Base-by-base conservation (phyloP, 1,140 invertebrate genomes). In the Dendroctonus ponderosae region DNA sequence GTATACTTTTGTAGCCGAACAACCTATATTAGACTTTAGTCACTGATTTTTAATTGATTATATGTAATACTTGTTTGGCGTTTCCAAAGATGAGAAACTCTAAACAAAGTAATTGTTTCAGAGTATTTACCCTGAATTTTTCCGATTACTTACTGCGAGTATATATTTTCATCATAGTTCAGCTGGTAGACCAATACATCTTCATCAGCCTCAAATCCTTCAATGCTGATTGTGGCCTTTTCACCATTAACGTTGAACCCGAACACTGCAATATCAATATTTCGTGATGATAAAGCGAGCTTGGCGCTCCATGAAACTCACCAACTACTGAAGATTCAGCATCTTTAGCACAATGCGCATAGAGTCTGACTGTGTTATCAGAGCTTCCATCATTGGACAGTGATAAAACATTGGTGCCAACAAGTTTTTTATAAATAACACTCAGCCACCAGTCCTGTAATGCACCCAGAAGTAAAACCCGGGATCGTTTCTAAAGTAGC, bases 391-490 rank as follows among this genome's bases (percentile, higher is more conserved):
- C 63, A 2, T 75, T 73, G 7, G 73, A 66, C 46, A 86, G 72
- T 56, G 80, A 68, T 7, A 90, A 75, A 5, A 90, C 88, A 77
- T 82, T 84, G 39, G 82, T 80, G 3, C 88, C 89, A 6, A 91
- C 87, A 37, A 91, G 77, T 68, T 80, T 81, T 69, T 91, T 91
- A 71, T 84, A 90, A 4, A 90, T 66, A 0, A 90, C 79, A 71
- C 86, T 86, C 6, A 91, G 68, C 89, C 89, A 92, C 84, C 86
- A 92, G 75, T 91, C 88, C 69, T 87, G 40, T 50, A 66, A 56
- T 42, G 41, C 38, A 15, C 0, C n/a, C 9, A 6, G 46, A 59
- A 46, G 5, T n/a, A 48, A 48, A n/a, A 52, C n/a, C 26, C 5
- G 9, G 5, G 6, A 5, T 14, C 3, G 9, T 51, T 51, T 8